Evolutionary conservation across 2,888 invertebrate genomes (phyloP), one percentile per base, ranked within the genome.

Genomic region (Campopleginae sp.): DNA sequence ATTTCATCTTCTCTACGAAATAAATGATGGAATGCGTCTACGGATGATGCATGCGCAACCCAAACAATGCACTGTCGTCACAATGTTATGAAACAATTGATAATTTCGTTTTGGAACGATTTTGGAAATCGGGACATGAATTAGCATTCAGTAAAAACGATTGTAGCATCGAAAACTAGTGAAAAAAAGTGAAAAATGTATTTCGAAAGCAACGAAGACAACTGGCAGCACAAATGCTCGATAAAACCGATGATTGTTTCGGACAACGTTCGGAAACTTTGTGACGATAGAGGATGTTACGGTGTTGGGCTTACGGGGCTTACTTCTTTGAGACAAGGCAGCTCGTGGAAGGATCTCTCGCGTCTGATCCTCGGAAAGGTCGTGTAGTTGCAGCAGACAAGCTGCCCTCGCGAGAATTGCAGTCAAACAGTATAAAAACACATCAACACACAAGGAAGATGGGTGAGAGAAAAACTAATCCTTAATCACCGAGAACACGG

Each of bases 271-370:
- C 14, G 58, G 23, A 58, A 58, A 27, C 58, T 27, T 58, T 58
- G 58, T 58, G 58, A 27, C 58, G 58, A 58, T 27, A 27, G 27
- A 58, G 3, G 31, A 17, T 70, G 44, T 77, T 85, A 82, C 80
- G 84, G 44, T 33, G 79, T 80, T 85, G 86, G 17, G 85, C 85
- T 87, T 89, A 87, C 88, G 87, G 88, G 87, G 88, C 96, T 96
- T 96, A 97, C 97, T 95, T 97, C 97, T 95, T 97, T 97, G 86
- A 96, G 94, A 89, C 95, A 95, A 92, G 96, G 96, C 92, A 97
- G 95, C 93, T 97, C 97, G 94, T 96, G 97, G 94, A 96, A 97
- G 90, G 97, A 96, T 91, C 96, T 94, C 94, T 97, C 97, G 90
- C 97, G 95, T 91, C 97, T 95, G 90, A 97, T 95, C 94, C 97